Evolutionary conservation across 2,888 invertebrate species (phyloP), one percentile per base, ranked within the genome.

Genomic region (Hyppa rectilinea): DNA sequence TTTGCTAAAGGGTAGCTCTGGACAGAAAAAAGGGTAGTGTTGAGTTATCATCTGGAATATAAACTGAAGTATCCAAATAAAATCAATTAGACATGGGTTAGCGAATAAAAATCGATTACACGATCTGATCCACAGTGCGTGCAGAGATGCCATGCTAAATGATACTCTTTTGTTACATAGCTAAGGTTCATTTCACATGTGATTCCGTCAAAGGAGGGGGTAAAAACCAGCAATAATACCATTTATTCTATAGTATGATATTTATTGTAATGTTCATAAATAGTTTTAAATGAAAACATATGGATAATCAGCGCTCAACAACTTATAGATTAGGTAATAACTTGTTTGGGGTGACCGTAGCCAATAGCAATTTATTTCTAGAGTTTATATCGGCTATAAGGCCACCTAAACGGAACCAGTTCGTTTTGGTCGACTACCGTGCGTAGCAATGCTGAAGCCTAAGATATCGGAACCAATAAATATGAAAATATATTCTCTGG

Each of bases 401-500:
- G 17, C 45, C 4, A 60, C 50, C 26, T 45, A 47, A 40, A 20
- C 36, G 20, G 50, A 59, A 59, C 74, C 62, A 78, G 65, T 74
- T 10, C 20, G 45, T 50, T 66, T 66, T 73, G 38, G 58, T 69
- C 47, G 6, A 26, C 64, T 34, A 20, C 40, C 45, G 50, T 20
- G 62, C 23, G 9, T 26, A 47, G 64, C 45, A 78, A 69, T 66
- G 68, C 49, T 50, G 49, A 69, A 59, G 23, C 23, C 43, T 0
- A 62, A 38, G 14, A 59, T 31, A 62, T 50, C 50, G 53, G 68
- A 65, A 66, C 69, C 10, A 62, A 63, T 59, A 55, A 78, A 69
- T 59, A 78, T 78, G 78, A 78, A 66, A 78, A 62, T 62, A 47
- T 78, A 60, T 64, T 66, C 17, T 3, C 65, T 78, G 78, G 78